A percentile compares a stretch with the other conserved stretches of the same genome.
Evolutionary conservation across 1,140 invertebrate genomes (phyloP).

Genomic region (Drosophila busckii): DNA sequence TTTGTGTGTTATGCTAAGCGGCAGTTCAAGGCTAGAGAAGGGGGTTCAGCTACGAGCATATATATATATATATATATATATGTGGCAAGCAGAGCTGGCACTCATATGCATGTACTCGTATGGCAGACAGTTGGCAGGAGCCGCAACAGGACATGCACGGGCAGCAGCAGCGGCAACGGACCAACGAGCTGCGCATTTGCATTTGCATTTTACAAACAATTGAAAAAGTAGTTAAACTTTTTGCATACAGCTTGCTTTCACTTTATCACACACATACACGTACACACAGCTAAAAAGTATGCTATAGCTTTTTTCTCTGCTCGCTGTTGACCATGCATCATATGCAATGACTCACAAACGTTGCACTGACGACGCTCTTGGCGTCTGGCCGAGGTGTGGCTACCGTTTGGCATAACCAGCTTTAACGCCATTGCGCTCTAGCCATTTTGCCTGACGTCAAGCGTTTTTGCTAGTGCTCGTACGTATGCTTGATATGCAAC

Average conservation of each 20-base stretch:
- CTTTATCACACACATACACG: slow-evolving; percentile 44
- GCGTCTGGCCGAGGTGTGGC: slow-evolving; percentile 39
- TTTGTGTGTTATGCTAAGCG: slow-evolving; percentile 54
- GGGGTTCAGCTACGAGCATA: slow-evolving; percentile 7
- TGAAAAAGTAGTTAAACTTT: slow-evolving; percentile 77
- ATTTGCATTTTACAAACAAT: slow-evolving; percentile 77
- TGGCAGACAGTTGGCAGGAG: slow-evolving; percentile 36
- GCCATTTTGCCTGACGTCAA: slow-evolving; percentile 14
- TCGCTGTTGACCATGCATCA: slow-evolving; percentile 24
- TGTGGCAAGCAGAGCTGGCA: slow-evolving; percentile 20
- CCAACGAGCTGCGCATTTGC: slow-evolving; percentile 32
- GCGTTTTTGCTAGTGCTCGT: slow-evolving; percentile 22
- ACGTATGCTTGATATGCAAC: slow-evolving; percentile 31
- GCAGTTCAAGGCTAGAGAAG: slow-evolving; percentile 21
- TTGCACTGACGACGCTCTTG: slow-evolving; percentile 2
- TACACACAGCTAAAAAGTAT: slow-evolving; percentile 19
- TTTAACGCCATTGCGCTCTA: too few species aligned
- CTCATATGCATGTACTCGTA: too few species aligned
- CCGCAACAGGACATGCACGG: slow-evolving; percentile 14
- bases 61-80: slow-evolving; percentile 68
- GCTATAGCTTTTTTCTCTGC: slow-evolving; percentile 39
- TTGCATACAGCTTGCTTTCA: slow-evolving; percentile 53
- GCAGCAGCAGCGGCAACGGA: not conserved
- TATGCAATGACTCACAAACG: slow-evolving; percentile 52
- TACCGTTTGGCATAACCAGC: slow-evolving; percentile 64